Base-by-base conservation (phyloP, 2,888 invertebrate species). In the Tipula vernalis region DNA sequence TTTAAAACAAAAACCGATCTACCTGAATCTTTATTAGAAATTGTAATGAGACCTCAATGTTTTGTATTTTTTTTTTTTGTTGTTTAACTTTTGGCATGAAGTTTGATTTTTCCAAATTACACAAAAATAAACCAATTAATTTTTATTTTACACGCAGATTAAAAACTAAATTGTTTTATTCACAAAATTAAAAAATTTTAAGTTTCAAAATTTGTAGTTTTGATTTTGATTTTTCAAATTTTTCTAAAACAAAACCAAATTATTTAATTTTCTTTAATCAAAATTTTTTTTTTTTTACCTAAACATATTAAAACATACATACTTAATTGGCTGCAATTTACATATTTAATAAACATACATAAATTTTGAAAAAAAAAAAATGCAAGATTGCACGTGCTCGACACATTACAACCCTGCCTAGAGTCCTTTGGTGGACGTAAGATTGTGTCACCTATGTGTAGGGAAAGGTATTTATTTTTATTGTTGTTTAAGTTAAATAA, bases 381-480 rank as follows among this genome's bases (percentile, higher is more conserved):
- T 71, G 71, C 71, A 89, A 90, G 92, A 88, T 91, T 91, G 89
- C 90, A 88, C 85, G 86, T 87, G 86, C 71, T 87, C 57, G 51
- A 86, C 87, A 87, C 90, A 89, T 89, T 91, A 91, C 90, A 91
- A 90, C 89, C 90, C 88, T 91, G 91, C 89, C 91, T 92, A 90
- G 91, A 91, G 89, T 91, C 91, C 89, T 91, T 91, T 89, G 91
- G 91, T 91, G 90, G 90, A 90, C 90, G 90, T 89, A 90, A 90
- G 89, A 91, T 91, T 90, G 91, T 91, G 90, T 90, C 90, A 90
- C 92, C 92, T 90, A 92, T 92, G 92, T 91, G 91, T 91, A 91
- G 92, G 91, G 92, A 92, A 92, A 92, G 92, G 92, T 92, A 92
- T 90, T 90, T 88, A 89, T 71, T 87, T 87, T 71, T 18, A 71